Percentiles rank a stretch among this genome's conserved stretches.
phyloP scores from a whole-genome alignment of 2,113 vertebrate species.

The Ia io region DNA sequence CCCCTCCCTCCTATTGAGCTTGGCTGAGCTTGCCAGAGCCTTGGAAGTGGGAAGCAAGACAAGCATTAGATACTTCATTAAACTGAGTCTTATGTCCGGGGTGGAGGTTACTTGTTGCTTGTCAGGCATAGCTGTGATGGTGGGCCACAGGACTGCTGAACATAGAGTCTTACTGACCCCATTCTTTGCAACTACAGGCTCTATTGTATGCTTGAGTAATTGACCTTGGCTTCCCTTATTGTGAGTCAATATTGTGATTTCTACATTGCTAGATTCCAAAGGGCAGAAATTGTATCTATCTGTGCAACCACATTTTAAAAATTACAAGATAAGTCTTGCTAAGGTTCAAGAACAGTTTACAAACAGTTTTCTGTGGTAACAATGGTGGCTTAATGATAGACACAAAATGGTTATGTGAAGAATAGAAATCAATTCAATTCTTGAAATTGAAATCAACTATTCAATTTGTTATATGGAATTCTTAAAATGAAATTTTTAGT shows the following conservation, averaged over 20 bases:
- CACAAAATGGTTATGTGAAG: neutral
- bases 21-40: neutral
- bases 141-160: neutral
- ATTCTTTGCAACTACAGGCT: neutral
- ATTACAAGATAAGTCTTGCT: neutral
- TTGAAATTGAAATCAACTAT: neutral
- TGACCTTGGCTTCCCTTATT: neutral
- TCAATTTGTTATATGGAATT: neutral
- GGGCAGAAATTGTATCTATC: neutral
- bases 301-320: neutral
- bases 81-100: neutral
- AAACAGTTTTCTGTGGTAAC: neutral
- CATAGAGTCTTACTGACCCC: neutral
- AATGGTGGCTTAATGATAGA: neutral
- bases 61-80: neutral
- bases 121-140: neutral
- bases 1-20: neutral
- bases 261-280: constrained; percentile 22
- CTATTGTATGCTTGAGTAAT: neutral
- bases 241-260: neutral
- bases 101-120: neutral
- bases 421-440: neutral
- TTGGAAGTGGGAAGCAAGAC: neutral
- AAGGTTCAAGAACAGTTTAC: neutral
- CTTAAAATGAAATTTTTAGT: neutral